These are phyloP conservation scores for Melipona quadrifasciata DNA, from an alignment of 1,140 invertebrate genomes.

Conservation along the genomic window DNA sequence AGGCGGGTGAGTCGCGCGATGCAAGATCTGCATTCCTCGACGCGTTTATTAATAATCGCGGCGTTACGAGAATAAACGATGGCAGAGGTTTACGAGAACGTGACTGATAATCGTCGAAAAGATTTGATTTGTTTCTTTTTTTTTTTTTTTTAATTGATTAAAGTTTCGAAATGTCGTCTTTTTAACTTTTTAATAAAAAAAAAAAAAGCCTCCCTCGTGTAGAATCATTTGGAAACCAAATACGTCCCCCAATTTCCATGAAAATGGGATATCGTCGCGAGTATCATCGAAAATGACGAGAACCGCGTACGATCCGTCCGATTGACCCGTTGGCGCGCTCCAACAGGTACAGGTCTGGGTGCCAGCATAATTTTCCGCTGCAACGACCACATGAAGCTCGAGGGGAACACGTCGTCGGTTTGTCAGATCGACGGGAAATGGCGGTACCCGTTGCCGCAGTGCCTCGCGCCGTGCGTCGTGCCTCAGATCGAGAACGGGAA, in stretches of 20 bases:
- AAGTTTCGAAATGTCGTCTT: too few relatives aligned
- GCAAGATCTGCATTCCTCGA: background rate
- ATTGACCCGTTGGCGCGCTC: background rate
- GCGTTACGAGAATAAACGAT: slow-evolving; percentile 15
- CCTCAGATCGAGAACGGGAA: slow-evolving; percentile 93
- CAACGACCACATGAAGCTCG: slow-evolving; percentile 95
- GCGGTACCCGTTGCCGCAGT: slow-evolving; percentile 95
- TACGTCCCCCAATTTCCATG: too few relatives aligned
- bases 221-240: too few relatives aligned
- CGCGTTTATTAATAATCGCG: slow-evolving; percentile 19
- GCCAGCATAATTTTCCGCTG: slow-evolving; percentile 97
- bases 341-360: slow-evolving; percentile 90
- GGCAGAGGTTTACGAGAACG: too few relatives aligned
- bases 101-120: too few relatives aligned
- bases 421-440: slow-evolving; percentile 96
- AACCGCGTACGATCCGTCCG: too few relatives aligned
- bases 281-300: background rate
- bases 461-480: slow-evolving; percentile 95
- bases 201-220: too few relatives aligned
- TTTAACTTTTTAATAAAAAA: too few relatives aligned
- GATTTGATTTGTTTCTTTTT: background rate
- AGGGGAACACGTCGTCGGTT: slow-evolving; percentile 93
- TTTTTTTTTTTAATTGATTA: too few relatives aligned
- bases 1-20: slow-evolving; percentile 80
- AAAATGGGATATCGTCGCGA: too few relatives aligned